Percentiles rank a stretch among this genome's conserved stretches.
Conservation (phyloP, 1,140 invertebrate genomes). For the Helicoverpa zea region DNA sequence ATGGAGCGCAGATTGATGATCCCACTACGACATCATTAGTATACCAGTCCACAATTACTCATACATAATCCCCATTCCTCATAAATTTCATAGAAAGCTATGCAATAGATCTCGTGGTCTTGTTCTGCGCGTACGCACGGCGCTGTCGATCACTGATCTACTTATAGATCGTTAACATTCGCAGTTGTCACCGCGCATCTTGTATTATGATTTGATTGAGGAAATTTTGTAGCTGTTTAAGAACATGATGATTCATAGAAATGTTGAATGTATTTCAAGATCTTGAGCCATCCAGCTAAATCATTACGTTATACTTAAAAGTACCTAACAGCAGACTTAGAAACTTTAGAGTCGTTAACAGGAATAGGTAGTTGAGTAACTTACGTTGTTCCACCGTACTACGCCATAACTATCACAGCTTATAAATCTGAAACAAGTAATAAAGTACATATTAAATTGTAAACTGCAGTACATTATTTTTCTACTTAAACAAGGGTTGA, state of each 20-base stretch:
- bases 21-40: neutral
- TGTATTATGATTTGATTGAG: neutral
- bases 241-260: no score
- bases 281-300: no score
- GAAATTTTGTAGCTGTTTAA: neutral
- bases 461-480: no score
- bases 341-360: neutral
- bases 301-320: no score
- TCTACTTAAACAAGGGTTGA: no score
- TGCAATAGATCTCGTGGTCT: conserved; percentile 4
- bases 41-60: conserved; percentile 2
- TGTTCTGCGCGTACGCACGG: conserved; percentile 9
- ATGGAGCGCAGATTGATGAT: neutral
- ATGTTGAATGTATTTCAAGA: no score
- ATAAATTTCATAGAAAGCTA: conserved; percentile 27
- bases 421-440: conserved; percentile 47
- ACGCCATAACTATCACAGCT: conserved; percentile 51
- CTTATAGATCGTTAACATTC: conserved; percentile 17
- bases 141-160: conserved; percentile 19
- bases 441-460: neutral
- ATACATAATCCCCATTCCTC: conserved; percentile 20
- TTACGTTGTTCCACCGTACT: conserved; percentile 51
- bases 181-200: conserved; percentile 7
- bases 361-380: neutral
- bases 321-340: no score